These are phyloP conservation scores for Rhadinocentrus ornatus DNA, from an alignment of 2,797 vertebrate genomes.

Conservation along the genomic window DNA sequence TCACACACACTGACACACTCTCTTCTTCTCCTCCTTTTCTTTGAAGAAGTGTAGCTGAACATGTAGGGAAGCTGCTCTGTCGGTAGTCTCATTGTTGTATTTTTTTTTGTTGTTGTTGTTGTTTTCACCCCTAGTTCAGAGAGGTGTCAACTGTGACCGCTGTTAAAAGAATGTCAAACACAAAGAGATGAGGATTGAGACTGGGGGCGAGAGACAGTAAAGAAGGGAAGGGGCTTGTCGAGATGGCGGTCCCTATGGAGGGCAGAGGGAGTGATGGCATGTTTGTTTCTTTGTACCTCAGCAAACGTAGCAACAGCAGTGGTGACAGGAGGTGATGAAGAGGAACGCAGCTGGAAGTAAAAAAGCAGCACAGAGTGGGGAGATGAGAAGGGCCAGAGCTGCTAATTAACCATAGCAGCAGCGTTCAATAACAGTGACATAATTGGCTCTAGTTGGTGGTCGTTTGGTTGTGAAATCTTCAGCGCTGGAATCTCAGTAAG, in stretches of 20 bases:
- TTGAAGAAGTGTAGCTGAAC: constrained; percentile 77
- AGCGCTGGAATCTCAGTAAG: constrained; percentile 21
- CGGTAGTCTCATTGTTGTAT: constrained; percentile 57
- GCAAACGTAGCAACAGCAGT: constrained; percentile 63
- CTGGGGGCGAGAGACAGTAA: constrained; percentile 47
- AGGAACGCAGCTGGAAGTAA: constrained; percentile 71
- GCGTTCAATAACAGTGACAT: constrained; percentile 66
- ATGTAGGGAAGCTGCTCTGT: constrained; percentile 71
- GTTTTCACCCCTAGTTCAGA: constrained; percentile 55
- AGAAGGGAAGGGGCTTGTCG: constrained; percentile 28
- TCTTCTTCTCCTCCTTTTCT: constrained; percentile 43
- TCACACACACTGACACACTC: constrained; percentile 27
- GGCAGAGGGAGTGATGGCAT: constrained; percentile 69
- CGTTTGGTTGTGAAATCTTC: constrained; percentile 41
- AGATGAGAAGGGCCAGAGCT: constrained; percentile 55
- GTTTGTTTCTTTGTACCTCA: constrained; percentile 75
- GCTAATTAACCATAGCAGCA: constrained; percentile 72
- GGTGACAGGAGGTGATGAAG: constrained; percentile 63
- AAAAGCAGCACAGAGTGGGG: constrained; percentile 55
- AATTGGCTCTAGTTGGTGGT: constrained; percentile 71
- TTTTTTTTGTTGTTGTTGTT: constrained; percentile 26
- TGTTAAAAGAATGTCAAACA: constrained; percentile 74
- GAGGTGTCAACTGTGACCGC: constrained; percentile 77
- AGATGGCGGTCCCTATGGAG: constrained; percentile 70
- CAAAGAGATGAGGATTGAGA: constrained; percentile 45